Conservation (phyloP, 2,113 vertebrate genomes). For the Vulpes lagopus region DNA sequence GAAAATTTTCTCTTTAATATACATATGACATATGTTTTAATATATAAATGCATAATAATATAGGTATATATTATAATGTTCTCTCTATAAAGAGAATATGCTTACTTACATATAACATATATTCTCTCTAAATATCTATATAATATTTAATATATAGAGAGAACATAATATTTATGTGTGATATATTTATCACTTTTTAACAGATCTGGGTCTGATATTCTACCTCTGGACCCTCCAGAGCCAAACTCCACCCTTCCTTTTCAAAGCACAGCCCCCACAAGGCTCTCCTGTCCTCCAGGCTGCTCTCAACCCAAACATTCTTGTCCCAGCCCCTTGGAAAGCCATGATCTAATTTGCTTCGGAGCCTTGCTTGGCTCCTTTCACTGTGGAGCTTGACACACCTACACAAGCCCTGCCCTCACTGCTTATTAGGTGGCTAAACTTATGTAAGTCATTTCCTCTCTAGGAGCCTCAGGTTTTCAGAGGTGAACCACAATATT, state of each 20-base stretch:
- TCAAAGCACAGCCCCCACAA: background rate
- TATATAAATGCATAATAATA: background rate
- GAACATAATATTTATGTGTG: background rate
- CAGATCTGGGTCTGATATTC: background rate
- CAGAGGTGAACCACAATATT: background rate
- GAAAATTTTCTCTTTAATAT: background rate
- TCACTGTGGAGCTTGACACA: background rate
- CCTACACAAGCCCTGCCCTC: background rate
- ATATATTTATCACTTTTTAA: background rate
- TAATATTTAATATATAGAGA: background rate
- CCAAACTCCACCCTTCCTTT: background rate
- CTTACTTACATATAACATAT: background rate
- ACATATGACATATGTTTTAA: background rate
- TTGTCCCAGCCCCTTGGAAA: background rate
- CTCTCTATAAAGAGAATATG: background rate
- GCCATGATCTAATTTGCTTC: background rate
- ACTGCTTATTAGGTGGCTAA: slow-evolving; percentile 4
- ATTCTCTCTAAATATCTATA: background rate
- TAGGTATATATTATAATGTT: background rate
- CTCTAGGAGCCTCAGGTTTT: background rate
- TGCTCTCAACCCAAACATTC: background rate
- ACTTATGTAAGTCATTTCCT: background rate
- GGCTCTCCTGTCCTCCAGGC: too few species aligned
- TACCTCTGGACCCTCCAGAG: background rate
- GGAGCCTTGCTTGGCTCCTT: background rate